phyloP scores from a whole-genome alignment of 2,113 vertebrate species.

The Cichladusa arquata region DNA sequence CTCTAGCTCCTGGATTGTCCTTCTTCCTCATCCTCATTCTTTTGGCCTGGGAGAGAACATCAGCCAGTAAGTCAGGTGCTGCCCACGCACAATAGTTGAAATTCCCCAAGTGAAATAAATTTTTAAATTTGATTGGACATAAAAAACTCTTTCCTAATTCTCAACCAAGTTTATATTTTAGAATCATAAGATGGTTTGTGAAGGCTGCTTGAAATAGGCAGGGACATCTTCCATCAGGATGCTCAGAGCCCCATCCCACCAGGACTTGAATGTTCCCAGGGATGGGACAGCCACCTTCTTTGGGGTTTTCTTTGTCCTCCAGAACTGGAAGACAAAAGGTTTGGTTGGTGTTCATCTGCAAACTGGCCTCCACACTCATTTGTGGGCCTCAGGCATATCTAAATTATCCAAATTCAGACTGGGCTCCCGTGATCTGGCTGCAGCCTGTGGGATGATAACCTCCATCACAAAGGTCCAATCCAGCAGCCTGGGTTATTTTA shows the following conservation, averaged over 20 bases:
- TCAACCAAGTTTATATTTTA: neutral
- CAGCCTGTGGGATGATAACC: neutral
- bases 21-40: neutral
- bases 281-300: too few species aligned
- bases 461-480: neutral
- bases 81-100: accelerated
- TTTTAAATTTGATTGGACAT: neutral
- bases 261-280: neutral
- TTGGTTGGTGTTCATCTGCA: neutral
- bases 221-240: neutral
- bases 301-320: neutral
- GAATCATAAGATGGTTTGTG: neutral
- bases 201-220: accelerated
- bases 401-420: neutral
- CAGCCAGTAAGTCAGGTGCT: neutral
- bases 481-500: conserved; percentile 10
- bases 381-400: neutral
- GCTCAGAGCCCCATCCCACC: neutral
- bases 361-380: neutral
- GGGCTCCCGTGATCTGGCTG: neutral
- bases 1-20: neutral
- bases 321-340: neutral
- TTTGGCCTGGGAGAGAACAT: neutral
- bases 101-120: neutral
- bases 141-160: neutral